Conservation (phyloP, 2,888 invertebrate species). For the Pediacus dermestoides region DNA sequence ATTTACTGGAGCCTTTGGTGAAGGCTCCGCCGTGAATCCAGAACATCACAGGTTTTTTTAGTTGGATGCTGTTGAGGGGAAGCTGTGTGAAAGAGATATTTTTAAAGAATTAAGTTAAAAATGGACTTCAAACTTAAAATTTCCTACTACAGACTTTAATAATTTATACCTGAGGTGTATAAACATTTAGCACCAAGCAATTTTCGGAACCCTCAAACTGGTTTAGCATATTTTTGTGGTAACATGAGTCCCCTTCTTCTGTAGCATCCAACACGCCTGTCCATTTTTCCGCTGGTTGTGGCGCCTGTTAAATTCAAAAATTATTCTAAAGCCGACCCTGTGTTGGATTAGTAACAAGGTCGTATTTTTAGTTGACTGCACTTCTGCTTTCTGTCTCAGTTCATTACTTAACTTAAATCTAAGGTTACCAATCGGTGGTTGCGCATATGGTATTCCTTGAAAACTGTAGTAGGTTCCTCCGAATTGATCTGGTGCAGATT, state of each 20-base stretch:
- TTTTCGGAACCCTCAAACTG: conserved; percentile 34
- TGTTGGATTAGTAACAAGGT: neutral
- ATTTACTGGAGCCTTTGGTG: conserved; percentile 47
- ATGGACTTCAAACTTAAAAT: no score
- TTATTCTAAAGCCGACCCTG: neutral
- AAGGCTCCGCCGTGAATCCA: conserved; percentile 55
- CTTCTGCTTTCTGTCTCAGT: no score
- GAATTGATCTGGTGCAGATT: conserved; percentile 29
- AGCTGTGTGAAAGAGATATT: no score
- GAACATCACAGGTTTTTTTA: conserved; percentile 50
- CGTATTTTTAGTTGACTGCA: no score
- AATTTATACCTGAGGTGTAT: conserved; percentile 28
- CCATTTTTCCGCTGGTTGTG: conserved; percentile 32
- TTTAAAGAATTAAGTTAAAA: no score
- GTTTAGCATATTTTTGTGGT: conserved; percentile 26
- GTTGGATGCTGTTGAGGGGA: no score
- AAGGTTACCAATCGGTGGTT: conserved; percentile 43
- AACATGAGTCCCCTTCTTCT: conserved; percentile 31
- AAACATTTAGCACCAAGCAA: conserved; percentile 39
- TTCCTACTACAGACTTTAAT: no score
- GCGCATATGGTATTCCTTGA: conserved; percentile 46
- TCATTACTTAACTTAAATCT: conserved; percentile 43
- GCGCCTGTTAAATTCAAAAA: conserved; percentile 24
- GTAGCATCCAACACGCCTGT: conserved; percentile 29
- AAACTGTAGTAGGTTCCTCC: conserved; percentile 40